Percentiles rank a stretch among this genome's conserved stretches.
Conservation (phyloP, 2,797 vertebrate genomes). For the Dryobates pubescens region DNA sequence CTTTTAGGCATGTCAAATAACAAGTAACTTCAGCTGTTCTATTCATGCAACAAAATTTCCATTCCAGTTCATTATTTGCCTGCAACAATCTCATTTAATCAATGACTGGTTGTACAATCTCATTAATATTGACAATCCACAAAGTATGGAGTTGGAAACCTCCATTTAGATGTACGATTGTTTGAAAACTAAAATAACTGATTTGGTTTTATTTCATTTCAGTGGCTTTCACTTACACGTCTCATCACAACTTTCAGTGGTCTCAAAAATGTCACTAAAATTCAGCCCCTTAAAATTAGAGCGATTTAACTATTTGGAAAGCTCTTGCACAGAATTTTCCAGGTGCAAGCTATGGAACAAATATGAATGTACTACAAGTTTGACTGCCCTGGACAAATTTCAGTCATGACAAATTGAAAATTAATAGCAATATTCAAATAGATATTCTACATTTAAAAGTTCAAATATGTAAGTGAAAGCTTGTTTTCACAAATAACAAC, state of each 20-base stretch:
- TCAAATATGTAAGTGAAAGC: not conserved
- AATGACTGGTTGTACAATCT: not conserved
- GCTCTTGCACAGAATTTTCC: slow-evolving; percentile 26
- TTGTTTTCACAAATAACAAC: not conserved
- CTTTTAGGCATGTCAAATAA: not conserved
- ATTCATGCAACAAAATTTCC: not conserved
- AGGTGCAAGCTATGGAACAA: not conserved
- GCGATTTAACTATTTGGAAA: not conserved
- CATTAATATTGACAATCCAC: not conserved
- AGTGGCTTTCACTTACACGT: not conserved
- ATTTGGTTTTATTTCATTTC: not conserved
- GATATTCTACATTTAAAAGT: not conserved
- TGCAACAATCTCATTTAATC: not conserved
- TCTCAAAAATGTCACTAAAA: not conserved
- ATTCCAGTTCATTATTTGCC: not conserved
- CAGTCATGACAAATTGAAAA: not conserved
- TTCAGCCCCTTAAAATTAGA: not conserved
- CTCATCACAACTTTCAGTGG: not conserved
- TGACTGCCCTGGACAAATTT: not conserved
- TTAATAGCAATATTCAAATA: not conserved
- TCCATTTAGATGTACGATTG: not conserved
- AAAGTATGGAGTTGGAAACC: not conserved
- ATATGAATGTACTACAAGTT: not conserved
- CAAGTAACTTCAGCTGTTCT: not conserved
- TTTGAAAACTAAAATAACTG: not conserved